These are phyloP conservation scores for Brenthis daphne DNA, from an alignment of 2,888 invertebrate genomes.

Conservation along the genomic window DNA sequence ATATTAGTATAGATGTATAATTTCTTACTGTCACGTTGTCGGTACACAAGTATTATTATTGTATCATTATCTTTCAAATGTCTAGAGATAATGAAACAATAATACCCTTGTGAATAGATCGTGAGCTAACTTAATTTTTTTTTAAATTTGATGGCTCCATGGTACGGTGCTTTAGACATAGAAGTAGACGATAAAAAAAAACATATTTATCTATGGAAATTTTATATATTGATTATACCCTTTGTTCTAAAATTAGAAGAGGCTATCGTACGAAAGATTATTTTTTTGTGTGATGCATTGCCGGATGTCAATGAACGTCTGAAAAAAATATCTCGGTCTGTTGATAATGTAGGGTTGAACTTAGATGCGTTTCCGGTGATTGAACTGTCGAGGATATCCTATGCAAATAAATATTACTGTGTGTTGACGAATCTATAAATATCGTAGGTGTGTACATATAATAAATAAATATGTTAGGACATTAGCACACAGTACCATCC, in stretches of 20 bases:
- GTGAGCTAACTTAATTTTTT: background rate
- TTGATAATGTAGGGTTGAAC: slow-evolving; percentile 17
- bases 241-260: slow-evolving; percentile 16
- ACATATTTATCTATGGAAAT: slow-evolving; percentile 1
- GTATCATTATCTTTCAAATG: background rate
- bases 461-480: too few species aligned
- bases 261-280: slow-evolving; percentile 5
- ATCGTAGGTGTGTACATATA: background rate
- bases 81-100: slow-evolving; percentile 13
- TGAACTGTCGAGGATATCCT: slow-evolving; percentile 17
- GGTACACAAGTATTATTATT: too few species aligned
- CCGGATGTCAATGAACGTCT: slow-evolving; percentile 26
- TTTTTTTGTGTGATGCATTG: slow-evolving; percentile 7
- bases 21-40: too few species aligned
- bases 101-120: slow-evolving; percentile 11
- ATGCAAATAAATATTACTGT: slow-evolving; percentile 13
- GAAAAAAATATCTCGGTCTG: slow-evolving; percentile 20
- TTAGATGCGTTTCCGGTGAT: slow-evolving; percentile 21
- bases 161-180: background rate
- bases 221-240: background rate
- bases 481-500: too few species aligned
- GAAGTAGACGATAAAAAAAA: background rate
- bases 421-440: background rate
- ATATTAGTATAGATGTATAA: too few species aligned
- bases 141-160: background rate